Base-by-base conservation (phyloP, 2,113 vertebrate genomes). In the Megaceryle torquata region DNA sequence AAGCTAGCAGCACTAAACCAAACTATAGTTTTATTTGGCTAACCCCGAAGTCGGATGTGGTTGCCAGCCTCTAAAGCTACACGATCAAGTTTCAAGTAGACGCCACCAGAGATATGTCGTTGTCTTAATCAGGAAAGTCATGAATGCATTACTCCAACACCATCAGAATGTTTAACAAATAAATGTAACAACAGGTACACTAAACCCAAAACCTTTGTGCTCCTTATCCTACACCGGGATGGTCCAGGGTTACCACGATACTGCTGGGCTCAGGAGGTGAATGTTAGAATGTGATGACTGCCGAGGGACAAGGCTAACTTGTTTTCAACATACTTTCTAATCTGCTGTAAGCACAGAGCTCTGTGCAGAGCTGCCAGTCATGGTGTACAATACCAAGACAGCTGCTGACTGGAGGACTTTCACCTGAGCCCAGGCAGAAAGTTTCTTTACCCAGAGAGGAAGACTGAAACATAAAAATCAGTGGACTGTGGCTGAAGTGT, bases 1-100 rank as follows among this genome's bases (percentile, higher is more conserved):
- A 96, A 95, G 96, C 97, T 95, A 97, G 96, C 95, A 97, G 94
- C 78, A 87, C 94, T 94, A 97, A 98, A 98, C 97, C 97, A 97
- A 98, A 98, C 96, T 94, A 92, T 46, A 98, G 97, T 98, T 98
- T 98, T 98, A 93, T 97, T 98, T 98, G 98, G 98, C 98, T 98
- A 98, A 98, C 97, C 98, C 97, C 96, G 95, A 96, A 97, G 97
- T 98, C 98, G 98, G 98, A 98, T 98, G 98, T 98, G 98, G 98
- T 96, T 97, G 93, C 97, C 97, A 97, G 95, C n/a, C 97, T 98
- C 95, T 89, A 89, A 96, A 98, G 97, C 98, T 97, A 96, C 98
- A 98, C 12, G 97, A 96, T 98, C 96, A n/a, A 78, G 88, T 98
- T 98, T 98, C 98, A 83, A 94, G 94, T 68, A 96, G 97, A 98